Evolutionary conservation across 92 coral and sea anemone genomes (phyloP).

Genomic region (Epizoanthus fatuus): DNA sequence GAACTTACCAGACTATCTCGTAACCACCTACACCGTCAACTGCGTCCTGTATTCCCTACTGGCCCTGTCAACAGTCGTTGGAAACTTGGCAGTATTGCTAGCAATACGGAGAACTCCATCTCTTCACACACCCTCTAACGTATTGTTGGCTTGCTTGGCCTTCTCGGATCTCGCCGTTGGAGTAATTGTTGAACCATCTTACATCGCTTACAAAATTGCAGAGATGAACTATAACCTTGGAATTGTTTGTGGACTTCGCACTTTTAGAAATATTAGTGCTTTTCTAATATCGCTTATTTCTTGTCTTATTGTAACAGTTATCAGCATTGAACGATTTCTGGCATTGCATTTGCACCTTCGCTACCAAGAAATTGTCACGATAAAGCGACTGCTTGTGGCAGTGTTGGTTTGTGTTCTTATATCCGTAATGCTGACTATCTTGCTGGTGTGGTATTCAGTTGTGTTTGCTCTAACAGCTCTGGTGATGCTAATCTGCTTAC

Average conservation of each 20-base stretch:
- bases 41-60: background rate
- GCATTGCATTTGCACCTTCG: background rate
- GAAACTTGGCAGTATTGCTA: too few species aligned
- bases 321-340: background rate
- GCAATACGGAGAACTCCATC: too few species aligned
- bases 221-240: background rate
- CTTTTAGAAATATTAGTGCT: background rate
- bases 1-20: background rate
- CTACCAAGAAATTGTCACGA: background rate
- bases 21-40: background rate
- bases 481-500: background rate
- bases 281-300: background rate
- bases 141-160: background rate
- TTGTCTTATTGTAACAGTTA: conserved; percentile 3
- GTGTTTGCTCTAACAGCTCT: conserved; percentile 3
- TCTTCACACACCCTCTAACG: background rate
- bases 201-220: conserved; percentile 8
- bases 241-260: background rate
- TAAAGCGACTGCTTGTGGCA: background rate
- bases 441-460: background rate
- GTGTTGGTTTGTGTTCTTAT: background rate
- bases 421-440: background rate
- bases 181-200: background rate
- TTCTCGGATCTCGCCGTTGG: background rate
- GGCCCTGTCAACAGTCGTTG: too few species aligned